Conservation (phyloP, 2,113 vertebrate species). For the Hemiscyllium ocellatum region DNA sequence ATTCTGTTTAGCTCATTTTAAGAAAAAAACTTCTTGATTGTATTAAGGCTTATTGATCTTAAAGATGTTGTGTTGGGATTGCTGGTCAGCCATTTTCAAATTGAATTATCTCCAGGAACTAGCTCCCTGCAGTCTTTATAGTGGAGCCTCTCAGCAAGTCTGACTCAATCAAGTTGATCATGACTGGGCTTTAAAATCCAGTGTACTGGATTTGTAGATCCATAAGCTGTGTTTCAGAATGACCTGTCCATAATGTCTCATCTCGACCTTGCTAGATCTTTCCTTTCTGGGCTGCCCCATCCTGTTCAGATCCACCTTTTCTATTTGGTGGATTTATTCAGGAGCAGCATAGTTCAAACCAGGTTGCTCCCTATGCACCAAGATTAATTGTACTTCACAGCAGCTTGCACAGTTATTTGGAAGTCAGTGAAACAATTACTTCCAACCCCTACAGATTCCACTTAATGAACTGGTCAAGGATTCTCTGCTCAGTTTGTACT, state of each 20-base stretch:
- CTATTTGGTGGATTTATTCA: background rate
- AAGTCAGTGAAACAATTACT: background rate
- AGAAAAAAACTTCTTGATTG: background rate
- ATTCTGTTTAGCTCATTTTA: background rate
- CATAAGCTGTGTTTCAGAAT: background rate
- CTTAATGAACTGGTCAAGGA: background rate
- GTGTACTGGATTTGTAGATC: background rate
- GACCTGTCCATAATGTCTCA: background rate
- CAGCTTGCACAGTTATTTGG: background rate
- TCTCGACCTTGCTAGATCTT: background rate
- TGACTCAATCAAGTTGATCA: background rate
- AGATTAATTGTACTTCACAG: background rate
- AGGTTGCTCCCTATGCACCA: background rate
- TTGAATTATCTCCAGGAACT: background rate
- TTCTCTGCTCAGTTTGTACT: no score
- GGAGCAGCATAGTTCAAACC: background rate
- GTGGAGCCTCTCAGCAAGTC: background rate
- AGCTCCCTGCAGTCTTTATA: background rate
- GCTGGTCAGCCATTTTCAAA: background rate
- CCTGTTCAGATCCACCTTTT: background rate
- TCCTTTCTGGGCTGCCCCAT: background rate
- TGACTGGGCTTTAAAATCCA: background rate
- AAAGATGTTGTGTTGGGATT: background rate
- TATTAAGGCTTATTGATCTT: background rate
- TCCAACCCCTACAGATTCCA: background rate